These are phyloP conservation scores for Malurus leucopterus DNA, from an alignment of 2,797 vertebrate genomes.

Conservation along the genomic window DNA sequence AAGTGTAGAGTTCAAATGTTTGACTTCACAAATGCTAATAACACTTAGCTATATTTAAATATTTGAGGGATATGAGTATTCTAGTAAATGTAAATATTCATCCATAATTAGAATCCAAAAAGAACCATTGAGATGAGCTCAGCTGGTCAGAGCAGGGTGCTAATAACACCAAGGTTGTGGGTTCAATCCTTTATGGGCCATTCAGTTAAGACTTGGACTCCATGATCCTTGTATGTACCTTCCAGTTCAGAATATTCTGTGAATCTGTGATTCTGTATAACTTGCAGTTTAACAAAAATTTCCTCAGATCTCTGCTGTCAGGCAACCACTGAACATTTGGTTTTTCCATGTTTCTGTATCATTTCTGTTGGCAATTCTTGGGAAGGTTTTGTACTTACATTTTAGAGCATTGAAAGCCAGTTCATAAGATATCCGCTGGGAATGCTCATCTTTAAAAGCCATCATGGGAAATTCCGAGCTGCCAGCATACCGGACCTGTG, in stretches of 20 bases:
- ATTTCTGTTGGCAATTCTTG: background rate
- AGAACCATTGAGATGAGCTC: background rate
- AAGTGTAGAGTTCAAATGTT: background rate
- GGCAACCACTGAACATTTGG: background rate
- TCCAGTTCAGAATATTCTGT: background rate
- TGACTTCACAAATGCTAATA: background rate
- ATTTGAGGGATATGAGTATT: background rate
- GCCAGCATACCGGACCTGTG: slow-evolving; percentile 75
- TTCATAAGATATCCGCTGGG: slow-evolving; percentile 73
- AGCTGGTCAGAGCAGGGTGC: background rate
- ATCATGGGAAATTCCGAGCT: slow-evolving; percentile 7
- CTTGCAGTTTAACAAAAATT: background rate
- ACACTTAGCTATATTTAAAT: background rate
- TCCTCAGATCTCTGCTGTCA: background rate
- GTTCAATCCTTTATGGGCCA: background rate
- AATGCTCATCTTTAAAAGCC: slow-evolving; percentile 66
- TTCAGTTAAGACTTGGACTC: background rate
- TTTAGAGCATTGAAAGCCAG: slow-evolving; percentile 87
- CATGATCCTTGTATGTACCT: background rate
- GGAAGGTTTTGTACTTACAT: slow-evolving; percentile 79
- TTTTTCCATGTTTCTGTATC: background rate
- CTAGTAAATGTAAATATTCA: background rate
- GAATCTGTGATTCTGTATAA: background rate
- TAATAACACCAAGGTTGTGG: background rate
- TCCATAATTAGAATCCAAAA: background rate